Evolutionary conservation across 2,797 vertebrate genomes (phyloP).

Genomic region (Varecia variegata): DNA sequence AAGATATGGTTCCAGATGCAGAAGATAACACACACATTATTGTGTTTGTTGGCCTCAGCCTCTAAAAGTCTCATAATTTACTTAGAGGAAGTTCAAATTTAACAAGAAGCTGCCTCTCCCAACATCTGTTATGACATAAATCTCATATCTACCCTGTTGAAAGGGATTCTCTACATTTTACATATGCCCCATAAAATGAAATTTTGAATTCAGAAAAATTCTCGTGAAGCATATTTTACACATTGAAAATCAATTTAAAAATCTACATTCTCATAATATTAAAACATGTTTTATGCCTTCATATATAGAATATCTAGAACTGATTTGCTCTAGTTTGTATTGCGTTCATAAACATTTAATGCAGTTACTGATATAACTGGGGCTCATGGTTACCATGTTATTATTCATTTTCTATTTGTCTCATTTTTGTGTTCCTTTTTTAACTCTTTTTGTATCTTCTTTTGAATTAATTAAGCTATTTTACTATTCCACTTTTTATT

Average conservation of each 20-base stretch:
- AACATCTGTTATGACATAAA: slow-evolving; percentile 9
- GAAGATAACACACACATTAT: not conserved
- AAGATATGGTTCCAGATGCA: not conserved
- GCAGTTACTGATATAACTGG: not conserved
- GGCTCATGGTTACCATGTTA: not conserved
- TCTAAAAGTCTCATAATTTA: not conserved
- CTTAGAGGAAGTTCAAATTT: not conserved
- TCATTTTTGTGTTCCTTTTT: not conserved
- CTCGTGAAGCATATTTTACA: not conserved
- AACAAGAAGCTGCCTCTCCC: not conserved
- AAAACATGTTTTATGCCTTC: not conserved
- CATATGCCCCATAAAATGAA: not conserved
- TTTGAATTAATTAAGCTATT: not conserved
- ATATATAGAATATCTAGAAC: not conserved
- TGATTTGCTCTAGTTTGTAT: not conserved
- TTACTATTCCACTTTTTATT: not conserved
- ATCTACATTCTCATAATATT: not conserved
- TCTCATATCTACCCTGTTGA: not conserved
- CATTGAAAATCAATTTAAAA: not conserved
- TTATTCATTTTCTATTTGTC: not conserved
- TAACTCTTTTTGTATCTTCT: not conserved
- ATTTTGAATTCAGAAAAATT: not conserved
- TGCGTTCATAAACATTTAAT: not conserved
- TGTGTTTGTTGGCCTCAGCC: not conserved
- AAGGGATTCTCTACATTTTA: not conserved